These are phyloP conservation scores for Forbesichthys papilliferus DNA, from an alignment of 2,113 vertebrate genomes.

Conservation along the genomic window DNA sequence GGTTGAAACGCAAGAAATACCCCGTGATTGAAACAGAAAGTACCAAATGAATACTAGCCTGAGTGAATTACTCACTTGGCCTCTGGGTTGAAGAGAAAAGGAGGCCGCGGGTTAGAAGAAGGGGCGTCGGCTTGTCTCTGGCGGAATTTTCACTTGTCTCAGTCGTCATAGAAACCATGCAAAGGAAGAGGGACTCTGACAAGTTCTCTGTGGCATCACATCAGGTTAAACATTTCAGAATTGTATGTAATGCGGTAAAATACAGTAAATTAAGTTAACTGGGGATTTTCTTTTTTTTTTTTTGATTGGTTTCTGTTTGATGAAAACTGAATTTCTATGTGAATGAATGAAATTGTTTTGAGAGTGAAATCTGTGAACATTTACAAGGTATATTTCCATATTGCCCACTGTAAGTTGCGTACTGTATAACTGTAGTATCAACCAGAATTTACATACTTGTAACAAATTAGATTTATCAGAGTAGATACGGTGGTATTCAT, in stretches of 20 bases:
- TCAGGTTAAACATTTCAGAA: background rate
- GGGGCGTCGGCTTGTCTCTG: constrained; percentile 52
- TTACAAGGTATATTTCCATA: background rate
- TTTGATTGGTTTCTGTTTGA: constrained; percentile 17
- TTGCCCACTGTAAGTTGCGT: constrained; percentile 28
- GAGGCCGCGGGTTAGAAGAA: constrained; percentile 71
- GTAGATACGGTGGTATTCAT: constrained; percentile 27
- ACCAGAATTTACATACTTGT: constrained; percentile 83
- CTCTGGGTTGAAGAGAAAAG: constrained; percentile 67
- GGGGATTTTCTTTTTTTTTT: background rate
- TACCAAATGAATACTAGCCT: constrained; percentile 80
- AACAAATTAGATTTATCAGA: constrained; percentile 86
- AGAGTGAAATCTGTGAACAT: constrained; percentile 1
- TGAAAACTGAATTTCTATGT: constrained; percentile 21
- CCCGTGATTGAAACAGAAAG: constrained; percentile 78
- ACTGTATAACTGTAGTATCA: background rate
- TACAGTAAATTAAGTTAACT: constrained; percentile 21
- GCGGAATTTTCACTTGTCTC: constrained; percentile 66
- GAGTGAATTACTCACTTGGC: constrained; percentile 80
- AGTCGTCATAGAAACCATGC: constrained; percentile 55
- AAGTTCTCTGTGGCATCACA: constrained; percentile 32
- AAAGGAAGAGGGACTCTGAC: constrained; percentile 53
- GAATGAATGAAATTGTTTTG: constrained; percentile 1
- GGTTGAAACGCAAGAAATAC: constrained; percentile 28
- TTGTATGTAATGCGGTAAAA: background rate